Percentiles rank a stretch among this genome's conserved stretches.
These are phyloP conservation scores for Eremobia ochroleuca DNA, from an alignment of 2,888 invertebrate species.

Conservation along the genomic window DNA sequence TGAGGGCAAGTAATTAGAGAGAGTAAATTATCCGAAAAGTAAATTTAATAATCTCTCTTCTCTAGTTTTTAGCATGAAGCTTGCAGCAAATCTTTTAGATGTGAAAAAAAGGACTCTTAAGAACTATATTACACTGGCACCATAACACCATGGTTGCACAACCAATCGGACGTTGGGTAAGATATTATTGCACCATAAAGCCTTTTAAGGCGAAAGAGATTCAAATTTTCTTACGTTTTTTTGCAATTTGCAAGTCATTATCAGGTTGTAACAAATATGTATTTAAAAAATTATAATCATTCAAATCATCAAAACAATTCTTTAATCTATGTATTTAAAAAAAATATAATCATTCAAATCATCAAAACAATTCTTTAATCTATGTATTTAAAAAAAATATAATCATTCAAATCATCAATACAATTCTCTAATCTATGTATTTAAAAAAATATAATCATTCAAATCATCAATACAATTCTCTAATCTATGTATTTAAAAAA, in stretches of 20 bases:
- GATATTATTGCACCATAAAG: not conserved
- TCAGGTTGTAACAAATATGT: not conserved
- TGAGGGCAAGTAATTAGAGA: slow-evolving; percentile 71
- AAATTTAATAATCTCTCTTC: slow-evolving; percentile 50
- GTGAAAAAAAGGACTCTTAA: not conserved
- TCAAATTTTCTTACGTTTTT: no score
- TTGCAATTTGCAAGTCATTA: not conserved
- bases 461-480: no score
- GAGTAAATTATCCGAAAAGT: slow-evolving; percentile 63
- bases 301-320: not conserved
- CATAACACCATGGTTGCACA: no score
- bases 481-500: not conserved
- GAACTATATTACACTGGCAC: not conserved
- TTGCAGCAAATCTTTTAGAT: not conserved
- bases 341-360: not conserved
- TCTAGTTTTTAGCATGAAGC: slow-evolving; percentile 26
- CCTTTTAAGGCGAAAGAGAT: no score
- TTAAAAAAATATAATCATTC: not conserved
- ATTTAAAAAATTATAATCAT: not conserved
- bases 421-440: no score
- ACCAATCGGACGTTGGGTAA: not conserved
- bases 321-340: not conserved
- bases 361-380: no score
- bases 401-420: not conserved
- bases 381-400: not conserved